These are phyloP conservation scores for Bubo scandiacus DNA, from an alignment of 2,113 vertebrate genomes.

Conservation along the genomic window DNA sequence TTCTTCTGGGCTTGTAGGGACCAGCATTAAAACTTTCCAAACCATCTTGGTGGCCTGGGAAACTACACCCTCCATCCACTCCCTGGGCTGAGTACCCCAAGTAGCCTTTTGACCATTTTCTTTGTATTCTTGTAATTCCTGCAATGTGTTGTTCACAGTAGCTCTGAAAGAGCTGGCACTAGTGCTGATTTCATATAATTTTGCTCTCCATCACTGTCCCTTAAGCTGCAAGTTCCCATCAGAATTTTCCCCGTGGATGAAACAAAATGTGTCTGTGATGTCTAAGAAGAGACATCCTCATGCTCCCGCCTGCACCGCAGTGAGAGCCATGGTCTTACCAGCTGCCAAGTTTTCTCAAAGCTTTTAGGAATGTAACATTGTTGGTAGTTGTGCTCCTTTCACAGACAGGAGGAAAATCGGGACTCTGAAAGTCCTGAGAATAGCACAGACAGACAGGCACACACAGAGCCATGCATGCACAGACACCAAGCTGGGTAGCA, in stretches of 20 bases:
- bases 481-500: neutral
- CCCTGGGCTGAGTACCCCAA: neutral
- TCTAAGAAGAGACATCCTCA: neutral
- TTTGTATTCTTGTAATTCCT: neutral
- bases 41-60: constrained; percentile 20
- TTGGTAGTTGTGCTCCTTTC: neutral
- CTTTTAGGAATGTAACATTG: neutral
- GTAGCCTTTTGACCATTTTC: neutral
- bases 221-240: neutral
- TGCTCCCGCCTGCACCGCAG: accelerated
- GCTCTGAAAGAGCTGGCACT: neutral
- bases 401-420: neutral
- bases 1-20: neutral
- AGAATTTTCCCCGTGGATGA: neutral
- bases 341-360: neutral
- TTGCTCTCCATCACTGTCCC: accelerated
- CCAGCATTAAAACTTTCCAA: neutral
- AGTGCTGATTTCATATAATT: neutral
- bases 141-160: neutral
- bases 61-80: neutral
- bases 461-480: no score
- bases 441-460: neutral
- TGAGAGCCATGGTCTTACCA: neutral
- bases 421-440: neutral
- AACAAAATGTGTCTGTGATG: neutral